These are phyloP conservation scores for Allophyes oxyacanthae DNA, from an alignment of 2,888 invertebrate species.

Conservation along the genomic window DNA sequence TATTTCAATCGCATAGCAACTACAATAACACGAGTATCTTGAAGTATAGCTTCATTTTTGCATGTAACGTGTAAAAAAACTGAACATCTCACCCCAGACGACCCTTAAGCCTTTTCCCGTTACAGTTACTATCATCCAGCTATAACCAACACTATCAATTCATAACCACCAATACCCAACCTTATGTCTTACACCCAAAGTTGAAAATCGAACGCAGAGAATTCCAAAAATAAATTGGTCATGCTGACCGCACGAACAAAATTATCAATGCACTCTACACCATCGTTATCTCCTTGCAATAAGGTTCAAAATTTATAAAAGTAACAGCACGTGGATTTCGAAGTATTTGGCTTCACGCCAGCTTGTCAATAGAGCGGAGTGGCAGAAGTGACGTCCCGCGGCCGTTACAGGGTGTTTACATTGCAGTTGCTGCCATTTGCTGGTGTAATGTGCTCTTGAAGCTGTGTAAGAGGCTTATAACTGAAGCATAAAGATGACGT, in stretches of 20 bases:
- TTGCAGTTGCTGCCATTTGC: conserved; percentile 58
- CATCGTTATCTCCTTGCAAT: conserved; percentile 1
- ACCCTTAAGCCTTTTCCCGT: conserved; percentile 61
- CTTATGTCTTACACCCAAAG: conserved; percentile 16
- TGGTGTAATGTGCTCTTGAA: conserved; percentile 54
- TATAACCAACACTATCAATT: conserved; percentile 40
- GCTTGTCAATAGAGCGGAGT: conserved; percentile 62
- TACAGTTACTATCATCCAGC: conserved; percentile 59
- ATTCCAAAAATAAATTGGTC: conserved; percentile 47
- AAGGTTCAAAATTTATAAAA: conserved; percentile 8
- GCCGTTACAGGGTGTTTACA: conserved; percentile 61
- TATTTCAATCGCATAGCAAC: conserved; percentile 21
- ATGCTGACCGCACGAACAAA: conserved; percentile 51
- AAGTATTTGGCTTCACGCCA: conserved; percentile 61
- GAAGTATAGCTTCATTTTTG: conserved; percentile 46
- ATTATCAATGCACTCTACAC: background rate
- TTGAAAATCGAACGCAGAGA: conserved; percentile 24
- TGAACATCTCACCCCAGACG: conserved; percentile 58
- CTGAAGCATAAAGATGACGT: conserved; percentile 24
- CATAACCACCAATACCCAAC: conserved; percentile 15
- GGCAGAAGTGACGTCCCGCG: conserved; percentile 54
- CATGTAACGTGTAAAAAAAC: conserved; percentile 49
- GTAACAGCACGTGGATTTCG: conserved; percentile 3
- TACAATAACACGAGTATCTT: conserved; percentile 30
- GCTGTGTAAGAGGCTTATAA: conserved; percentile 29